These are phyloP conservation scores for Astur gentilis DNA, from an alignment of 2,113 vertebrate genomes.

Conservation along the genomic window DNA sequence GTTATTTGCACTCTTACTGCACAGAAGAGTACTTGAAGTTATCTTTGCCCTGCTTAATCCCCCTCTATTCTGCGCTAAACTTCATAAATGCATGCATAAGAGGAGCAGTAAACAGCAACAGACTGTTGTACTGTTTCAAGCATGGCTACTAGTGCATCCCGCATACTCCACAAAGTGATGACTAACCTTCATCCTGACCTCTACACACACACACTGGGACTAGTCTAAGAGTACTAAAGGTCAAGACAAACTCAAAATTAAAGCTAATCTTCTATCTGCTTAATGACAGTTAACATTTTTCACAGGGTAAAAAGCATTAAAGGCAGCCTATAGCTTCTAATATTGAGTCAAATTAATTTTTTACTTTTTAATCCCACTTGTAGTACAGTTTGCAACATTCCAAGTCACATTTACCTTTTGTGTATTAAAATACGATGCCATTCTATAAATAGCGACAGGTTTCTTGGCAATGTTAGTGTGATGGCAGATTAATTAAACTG, in stretches of 20 bases:
- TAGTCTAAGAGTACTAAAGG: neutral
- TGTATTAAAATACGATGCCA: constrained; percentile 5
- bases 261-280: neutral
- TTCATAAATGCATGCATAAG: neutral
- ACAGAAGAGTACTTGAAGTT: neutral
- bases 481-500: constrained; percentile 54
- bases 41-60: neutral
- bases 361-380: neutral
- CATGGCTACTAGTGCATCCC: rapidly evolving
- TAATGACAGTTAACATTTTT: neutral
- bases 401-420: constrained; percentile 20
- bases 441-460: constrained; percentile 47
- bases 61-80: neutral
- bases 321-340: neutral
- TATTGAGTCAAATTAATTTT: neutral
- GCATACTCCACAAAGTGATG: rapidly evolving
- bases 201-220: no score
- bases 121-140: no score
- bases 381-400: neutral
- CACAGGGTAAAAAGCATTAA: neutral
- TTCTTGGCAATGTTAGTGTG: constrained; percentile 27
- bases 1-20: rapidly evolving
- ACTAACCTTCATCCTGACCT: neutral
- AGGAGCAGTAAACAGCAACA: neutral
- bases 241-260: neutral